Conservation (phyloP, 2,113 vertebrate species). For the Noturus placidus region DNA sequence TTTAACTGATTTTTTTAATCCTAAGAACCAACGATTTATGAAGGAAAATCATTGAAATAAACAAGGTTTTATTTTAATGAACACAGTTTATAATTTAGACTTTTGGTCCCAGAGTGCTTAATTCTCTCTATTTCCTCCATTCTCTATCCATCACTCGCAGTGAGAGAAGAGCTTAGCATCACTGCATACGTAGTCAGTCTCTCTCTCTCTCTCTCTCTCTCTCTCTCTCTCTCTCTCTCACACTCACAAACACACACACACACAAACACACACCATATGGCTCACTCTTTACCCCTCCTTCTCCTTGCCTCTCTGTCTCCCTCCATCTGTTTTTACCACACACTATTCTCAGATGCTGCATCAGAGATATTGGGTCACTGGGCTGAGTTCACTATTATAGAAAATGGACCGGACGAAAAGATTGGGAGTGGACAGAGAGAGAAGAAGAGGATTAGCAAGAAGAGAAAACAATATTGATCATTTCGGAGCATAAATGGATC, state of each 20-base stretch:
- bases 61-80: no score
- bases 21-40: no score
- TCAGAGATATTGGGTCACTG: conserved; percentile 5
- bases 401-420: conserved; percentile 14
- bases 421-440: conserved; percentile 14
- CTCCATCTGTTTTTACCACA: conserved; percentile 27
- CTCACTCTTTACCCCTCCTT: conserved; percentile 4
- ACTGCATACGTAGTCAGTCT: neutral
- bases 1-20: no score
- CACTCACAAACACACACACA: no score
- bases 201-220: conserved; percentile 7
- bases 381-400: neutral
- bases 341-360: conserved; percentile 41
- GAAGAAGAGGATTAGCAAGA: conserved; percentile 15
- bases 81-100: neutral
- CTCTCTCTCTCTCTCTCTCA: neutral
- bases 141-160: neutral
- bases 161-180: conserved; percentile 14
- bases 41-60: no score
- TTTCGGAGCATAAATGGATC: conserved; percentile 11
- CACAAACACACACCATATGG: neutral
- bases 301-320: conserved; percentile 6
- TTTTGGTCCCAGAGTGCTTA: neutral
- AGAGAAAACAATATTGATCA: conserved; percentile 26
- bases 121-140: neutral